Evolutionary conservation across 2,113 vertebrate species (phyloP).

Genomic region (Anguilla japonica): DNA sequence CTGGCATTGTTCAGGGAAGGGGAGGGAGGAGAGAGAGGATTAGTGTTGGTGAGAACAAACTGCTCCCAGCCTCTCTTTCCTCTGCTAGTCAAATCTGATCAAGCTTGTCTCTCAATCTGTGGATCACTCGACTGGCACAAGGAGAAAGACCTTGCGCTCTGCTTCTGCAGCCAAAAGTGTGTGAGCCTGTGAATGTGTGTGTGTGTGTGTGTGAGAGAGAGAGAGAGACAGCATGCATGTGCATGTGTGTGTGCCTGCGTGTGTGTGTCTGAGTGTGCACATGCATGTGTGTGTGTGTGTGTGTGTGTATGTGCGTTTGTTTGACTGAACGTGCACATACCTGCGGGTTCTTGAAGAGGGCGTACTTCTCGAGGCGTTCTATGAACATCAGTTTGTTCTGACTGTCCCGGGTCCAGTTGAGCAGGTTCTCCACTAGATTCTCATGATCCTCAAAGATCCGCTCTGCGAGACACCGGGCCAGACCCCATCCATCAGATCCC

Average conservation of each 20-base stretch:
- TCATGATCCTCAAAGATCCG: conserved; percentile 98
- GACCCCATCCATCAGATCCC: not conserved
- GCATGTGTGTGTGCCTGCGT: too few species aligned
- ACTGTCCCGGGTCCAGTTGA: conserved; percentile 98
- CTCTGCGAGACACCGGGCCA: conserved; percentile 65
- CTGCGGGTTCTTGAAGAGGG: conserved; percentile 98
- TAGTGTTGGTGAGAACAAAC: not conserved
- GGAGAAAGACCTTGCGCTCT: too few species aligned
- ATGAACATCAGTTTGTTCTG: conserved; percentile 98
- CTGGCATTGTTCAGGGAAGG: conserved; percentile 56
- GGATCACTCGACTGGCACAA: too few species aligned
- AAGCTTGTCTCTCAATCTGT: too few species aligned
- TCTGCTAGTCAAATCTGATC: too few species aligned
- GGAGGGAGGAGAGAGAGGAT: not conserved
- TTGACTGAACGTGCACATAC: conserved; percentile 55
- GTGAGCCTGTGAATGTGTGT: not conserved
- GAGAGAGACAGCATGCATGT: too few species aligned
- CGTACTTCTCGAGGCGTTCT: conserved; percentile 96
- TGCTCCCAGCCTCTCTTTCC: not conserved
- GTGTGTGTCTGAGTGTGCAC: too few species aligned
- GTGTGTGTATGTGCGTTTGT: not conserved
- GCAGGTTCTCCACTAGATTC: conserved; percentile 96
- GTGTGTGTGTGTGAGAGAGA: too few species aligned
- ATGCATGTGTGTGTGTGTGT: too few species aligned
- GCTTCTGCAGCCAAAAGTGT: too few species aligned